Conservation (phyloP, 2,888 invertebrate species). For the Allacma fusca region DNA sequence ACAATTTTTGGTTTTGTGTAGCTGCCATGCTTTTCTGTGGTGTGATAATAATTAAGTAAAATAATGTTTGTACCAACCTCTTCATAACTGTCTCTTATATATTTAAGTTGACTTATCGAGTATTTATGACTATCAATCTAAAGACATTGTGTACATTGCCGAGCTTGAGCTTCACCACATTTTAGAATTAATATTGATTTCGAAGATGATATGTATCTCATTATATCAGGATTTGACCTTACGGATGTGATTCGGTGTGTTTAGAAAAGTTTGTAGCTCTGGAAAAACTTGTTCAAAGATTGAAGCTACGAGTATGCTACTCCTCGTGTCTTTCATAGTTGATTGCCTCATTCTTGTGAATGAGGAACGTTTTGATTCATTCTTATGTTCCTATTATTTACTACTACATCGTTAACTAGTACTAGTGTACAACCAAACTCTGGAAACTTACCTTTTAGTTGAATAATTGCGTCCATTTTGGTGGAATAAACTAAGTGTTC, state of each 20-base stretch:
- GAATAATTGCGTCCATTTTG: background rate
- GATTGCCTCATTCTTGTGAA: background rate
- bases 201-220: conserved; percentile 1
- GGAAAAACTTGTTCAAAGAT: background rate
- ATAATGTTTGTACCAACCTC: too few species aligned
- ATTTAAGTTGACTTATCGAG: too few species aligned
- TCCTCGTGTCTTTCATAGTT: conserved; percentile 12
- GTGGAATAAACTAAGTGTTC: conserved; percentile 10
- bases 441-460: too few species aligned
- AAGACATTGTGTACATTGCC: too few species aligned
- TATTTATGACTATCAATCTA: too few species aligned
- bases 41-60: too few species aligned
- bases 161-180: too few species aligned
- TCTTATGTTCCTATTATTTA: conserved; percentile 12
- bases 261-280: background rate
- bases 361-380: conserved; percentile 6
- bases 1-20: background rate
- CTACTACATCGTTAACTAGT: background rate
- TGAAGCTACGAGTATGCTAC: conserved; percentile 3
- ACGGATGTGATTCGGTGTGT: too few species aligned
- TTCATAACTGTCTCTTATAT: too few species aligned
- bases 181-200: too few species aligned
- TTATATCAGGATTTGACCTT: too few species aligned
- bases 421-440: background rate
- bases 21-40: background rate